Evolutionary conservation across 2,113 vertebrate genomes (phyloP).

Genomic region (Entosphenus tridentatus): DNA sequence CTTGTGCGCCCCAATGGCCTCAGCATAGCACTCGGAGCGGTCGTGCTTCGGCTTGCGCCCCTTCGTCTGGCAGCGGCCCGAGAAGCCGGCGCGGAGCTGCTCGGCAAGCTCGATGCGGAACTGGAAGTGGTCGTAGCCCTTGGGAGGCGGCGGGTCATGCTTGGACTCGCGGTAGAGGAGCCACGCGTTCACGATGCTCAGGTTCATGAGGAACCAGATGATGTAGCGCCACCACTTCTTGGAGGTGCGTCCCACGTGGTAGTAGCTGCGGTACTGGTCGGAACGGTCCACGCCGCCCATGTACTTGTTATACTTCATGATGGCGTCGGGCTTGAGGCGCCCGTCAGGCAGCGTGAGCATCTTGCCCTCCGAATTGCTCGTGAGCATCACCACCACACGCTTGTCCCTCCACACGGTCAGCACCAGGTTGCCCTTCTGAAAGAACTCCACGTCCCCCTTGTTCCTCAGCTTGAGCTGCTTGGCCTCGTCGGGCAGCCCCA

Average conservation of each 20-base stretch:
- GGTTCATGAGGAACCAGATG: slow-evolving; percentile 9
- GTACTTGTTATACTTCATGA: slow-evolving; percentile 7
- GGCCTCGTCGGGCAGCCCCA: not conserved
- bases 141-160: slow-evolving; percentile 5
- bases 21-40: not conserved
- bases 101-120: slow-evolving; percentile 8
- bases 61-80: not conserved
- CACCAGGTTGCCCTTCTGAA: slow-evolving; percentile 7
- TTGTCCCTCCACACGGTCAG: slow-evolving; percentile 9
- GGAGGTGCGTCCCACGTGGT: slow-evolving; percentile 9
- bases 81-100: slow-evolving; percentile 7
- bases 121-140: slow-evolving; percentile 8
- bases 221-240: slow-evolving; percentile 10
- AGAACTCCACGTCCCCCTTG: slow-evolving; percentile 7
- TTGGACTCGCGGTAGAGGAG: slow-evolving; percentile 9
- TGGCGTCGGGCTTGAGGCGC: slow-evolving; percentile 5
- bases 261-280: slow-evolving; percentile 9
- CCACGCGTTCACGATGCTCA: slow-evolving; percentile 9
- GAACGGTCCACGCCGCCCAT: slow-evolving; percentile 10
- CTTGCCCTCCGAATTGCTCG: slow-evolving; percentile 4
- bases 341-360: slow-evolving; percentile 3
- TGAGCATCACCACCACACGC: slow-evolving; percentile 6
- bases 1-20: slow-evolving; percentile 3
- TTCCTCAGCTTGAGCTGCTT: not conserved
- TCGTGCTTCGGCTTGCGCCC: not conserved